Percentiles rank a stretch among this genome's conserved stretches.
These are phyloP conservation scores for Ligdia adustata DNA, from an alignment of 2,888 invertebrate genomes.

Conservation along the genomic window DNA sequence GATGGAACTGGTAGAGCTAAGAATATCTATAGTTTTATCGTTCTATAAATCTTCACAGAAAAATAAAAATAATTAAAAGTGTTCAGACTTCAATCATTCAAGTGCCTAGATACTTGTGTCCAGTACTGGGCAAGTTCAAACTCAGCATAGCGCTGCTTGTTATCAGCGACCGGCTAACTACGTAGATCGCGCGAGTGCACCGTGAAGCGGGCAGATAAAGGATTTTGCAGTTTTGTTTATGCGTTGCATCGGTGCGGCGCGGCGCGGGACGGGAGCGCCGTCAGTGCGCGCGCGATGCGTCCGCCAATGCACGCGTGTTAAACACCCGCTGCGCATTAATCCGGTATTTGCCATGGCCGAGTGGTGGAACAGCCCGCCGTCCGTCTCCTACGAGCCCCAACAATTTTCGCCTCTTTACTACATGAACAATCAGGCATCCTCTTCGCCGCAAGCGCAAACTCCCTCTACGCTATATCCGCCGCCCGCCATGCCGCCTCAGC, in stretches of 20 bases:
- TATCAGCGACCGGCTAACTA: conserved; percentile 60
- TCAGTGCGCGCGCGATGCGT: conserved; percentile 69
- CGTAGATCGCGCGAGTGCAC: conserved; percentile 48
- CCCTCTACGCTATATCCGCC: conserved; percentile 17
- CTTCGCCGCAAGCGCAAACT: conserved; percentile 35
- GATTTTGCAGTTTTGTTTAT: conserved; percentile 73
- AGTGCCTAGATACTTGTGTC: too few species aligned
- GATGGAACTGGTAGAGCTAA: too few species aligned
- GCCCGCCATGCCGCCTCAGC: conserved; percentile 19
- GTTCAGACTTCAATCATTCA: too few species aligned
- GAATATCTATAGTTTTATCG: too few species aligned
- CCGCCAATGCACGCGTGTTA: conserved; percentile 62
- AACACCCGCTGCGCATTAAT: conserved; percentile 50
- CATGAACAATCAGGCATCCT: conserved; percentile 40
- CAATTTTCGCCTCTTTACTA: too few species aligned
- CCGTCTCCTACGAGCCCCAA: conserved; percentile 42
- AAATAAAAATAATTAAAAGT: too few species aligned
- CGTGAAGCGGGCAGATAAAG: conserved; percentile 63
- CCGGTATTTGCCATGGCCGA: conserved; percentile 53
- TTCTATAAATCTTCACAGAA: too few species aligned
- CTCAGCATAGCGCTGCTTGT: conserved; percentile 44
- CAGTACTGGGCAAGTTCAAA: too few species aligned
- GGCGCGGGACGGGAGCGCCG: conserved; percentile 43
- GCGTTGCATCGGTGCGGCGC: conserved; percentile 55
- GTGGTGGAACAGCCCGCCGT: conserved; percentile 50